These are phyloP conservation scores for Phymorhynchus buccinoides DNA, from an alignment of 1,140 invertebrate species.

Conservation along the genomic window DNA sequence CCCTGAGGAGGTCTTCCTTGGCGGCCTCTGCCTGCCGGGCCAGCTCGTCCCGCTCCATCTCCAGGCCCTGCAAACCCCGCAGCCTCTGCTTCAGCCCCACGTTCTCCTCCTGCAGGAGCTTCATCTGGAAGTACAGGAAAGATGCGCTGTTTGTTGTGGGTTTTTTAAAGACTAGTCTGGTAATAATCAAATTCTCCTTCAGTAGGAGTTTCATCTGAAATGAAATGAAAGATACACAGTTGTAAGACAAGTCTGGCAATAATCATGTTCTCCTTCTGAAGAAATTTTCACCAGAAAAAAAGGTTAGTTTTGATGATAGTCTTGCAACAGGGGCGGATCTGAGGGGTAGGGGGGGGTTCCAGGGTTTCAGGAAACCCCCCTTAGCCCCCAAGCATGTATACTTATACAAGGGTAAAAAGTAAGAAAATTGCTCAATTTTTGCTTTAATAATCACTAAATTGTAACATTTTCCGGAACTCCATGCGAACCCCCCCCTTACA, in stretches of 20 bases:
- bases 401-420: not conserved
- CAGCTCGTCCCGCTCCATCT: conserved; percentile 65
- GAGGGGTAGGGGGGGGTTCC: too few relatives aligned
- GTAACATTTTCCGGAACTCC: too few relatives aligned
- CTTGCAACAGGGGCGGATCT: not conserved
- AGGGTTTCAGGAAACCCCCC: too few relatives aligned
- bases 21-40: conserved; percentile 61
- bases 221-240: not conserved
- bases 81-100: conserved; percentile 53
- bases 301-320: not conserved
- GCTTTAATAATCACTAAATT: not conserved
- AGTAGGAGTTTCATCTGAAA: conserved; percentile 50
- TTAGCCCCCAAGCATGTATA: too few relatives aligned
- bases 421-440: not conserved
- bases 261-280: not conserved
- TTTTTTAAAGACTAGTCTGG: too few relatives aligned
- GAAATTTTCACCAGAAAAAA: not conserved
- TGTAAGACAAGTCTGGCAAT: not conserved
- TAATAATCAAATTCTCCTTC: too few relatives aligned
- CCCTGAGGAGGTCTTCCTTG: conserved; percentile 67
- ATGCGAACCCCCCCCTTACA: too few relatives aligned
- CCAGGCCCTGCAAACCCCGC: conserved; percentile 55
- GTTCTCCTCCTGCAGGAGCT: conserved; percentile 60
- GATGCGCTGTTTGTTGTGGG: too few relatives aligned
- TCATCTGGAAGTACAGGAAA: conserved; percentile 49